These are phyloP conservation scores for Doris montereyensis DNA, from an alignment of 2,888 invertebrate species.

Conservation along the genomic window DNA sequence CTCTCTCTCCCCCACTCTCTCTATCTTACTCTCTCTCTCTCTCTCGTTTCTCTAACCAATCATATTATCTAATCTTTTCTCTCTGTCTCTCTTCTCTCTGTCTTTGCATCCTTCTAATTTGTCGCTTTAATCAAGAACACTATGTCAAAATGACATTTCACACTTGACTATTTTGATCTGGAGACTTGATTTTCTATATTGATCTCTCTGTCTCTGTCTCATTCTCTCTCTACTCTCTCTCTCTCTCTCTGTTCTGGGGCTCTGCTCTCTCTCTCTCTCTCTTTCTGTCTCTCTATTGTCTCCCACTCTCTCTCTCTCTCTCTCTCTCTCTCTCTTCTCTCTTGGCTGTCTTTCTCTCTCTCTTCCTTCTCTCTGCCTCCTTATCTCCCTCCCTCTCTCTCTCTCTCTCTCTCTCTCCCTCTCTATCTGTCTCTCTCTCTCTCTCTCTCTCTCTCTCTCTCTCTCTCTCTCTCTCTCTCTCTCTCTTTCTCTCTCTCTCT, in stretches of 20 bases:
- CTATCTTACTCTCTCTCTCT: not conserved
- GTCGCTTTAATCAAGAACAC: not conserved
- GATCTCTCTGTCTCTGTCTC: too few species aligned
- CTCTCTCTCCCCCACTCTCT: not conserved
- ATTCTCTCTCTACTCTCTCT: too few species aligned
- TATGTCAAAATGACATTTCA: too few species aligned
- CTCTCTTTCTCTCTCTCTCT: not conserved
- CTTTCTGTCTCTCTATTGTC: not conserved
- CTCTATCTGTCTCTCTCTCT: constrained; percentile 25
- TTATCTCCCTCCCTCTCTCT: not conserved
- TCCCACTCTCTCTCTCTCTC: too few species aligned
- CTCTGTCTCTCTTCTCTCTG: not conserved
- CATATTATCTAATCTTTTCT: not conserved
- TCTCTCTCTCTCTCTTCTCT: not conserved
- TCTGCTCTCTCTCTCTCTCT: not conserved
- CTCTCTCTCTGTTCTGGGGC: not conserved
- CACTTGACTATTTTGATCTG: too few species aligned
- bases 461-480: constrained; percentile 22
- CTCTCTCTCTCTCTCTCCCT: not conserved
- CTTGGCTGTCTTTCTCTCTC: too few species aligned
- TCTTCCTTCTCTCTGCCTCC: too few species aligned
- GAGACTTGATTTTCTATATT: too few species aligned
- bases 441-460: constrained; percentile 16
- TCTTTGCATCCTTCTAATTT: not conserved
- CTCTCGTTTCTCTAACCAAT: not conserved